A percentile compares a stretch with the other conserved stretches of the same genome.
These are phyloP conservation scores for Maniola hyperantus DNA, from an alignment of 2,888 invertebrate genomes.

Conservation along the genomic window DNA sequence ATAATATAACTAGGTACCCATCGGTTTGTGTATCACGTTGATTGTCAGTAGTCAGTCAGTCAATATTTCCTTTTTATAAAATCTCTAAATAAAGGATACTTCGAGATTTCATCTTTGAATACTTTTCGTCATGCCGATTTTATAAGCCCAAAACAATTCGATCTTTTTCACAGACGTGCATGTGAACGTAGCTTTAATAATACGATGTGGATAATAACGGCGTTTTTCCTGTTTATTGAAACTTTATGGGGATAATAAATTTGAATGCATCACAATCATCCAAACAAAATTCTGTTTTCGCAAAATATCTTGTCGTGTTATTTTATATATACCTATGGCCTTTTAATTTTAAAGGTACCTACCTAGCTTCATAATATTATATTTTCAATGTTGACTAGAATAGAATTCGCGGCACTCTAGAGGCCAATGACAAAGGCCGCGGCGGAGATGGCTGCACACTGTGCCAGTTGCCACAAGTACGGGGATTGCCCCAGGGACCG, in stretches of 20 bases:
- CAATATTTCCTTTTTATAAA: no score
- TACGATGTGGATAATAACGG: conserved; percentile 23
- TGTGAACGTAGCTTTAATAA: conserved; percentile 18
- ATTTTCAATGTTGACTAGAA: no score
- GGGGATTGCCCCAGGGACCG: no score
- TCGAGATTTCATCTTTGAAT: neutral
- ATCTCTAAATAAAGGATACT: neutral
- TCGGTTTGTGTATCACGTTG: no score
- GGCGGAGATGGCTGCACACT: no score
- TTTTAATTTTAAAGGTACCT: neutral
- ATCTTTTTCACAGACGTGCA: neutral
- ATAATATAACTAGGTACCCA: no score
- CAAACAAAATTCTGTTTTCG: conserved; percentile 21
- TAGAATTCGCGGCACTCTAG: no score
- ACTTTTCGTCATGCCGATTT: neutral
- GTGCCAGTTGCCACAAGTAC: no score
- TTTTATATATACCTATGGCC: neutral
- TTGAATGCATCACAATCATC: conserved; percentile 17
- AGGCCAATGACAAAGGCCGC: no score
- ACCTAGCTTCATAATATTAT: no score
- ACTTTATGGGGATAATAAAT: conserved; percentile 24
- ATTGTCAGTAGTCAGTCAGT: no score
- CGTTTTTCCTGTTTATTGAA: conserved; percentile 29
- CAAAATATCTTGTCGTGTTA: conserved; percentile 9
- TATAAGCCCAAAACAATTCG: neutral